phyloP scores from a whole-genome alignment of 2,113 vertebrate genomes.

The Eidolon helvum region DNA sequence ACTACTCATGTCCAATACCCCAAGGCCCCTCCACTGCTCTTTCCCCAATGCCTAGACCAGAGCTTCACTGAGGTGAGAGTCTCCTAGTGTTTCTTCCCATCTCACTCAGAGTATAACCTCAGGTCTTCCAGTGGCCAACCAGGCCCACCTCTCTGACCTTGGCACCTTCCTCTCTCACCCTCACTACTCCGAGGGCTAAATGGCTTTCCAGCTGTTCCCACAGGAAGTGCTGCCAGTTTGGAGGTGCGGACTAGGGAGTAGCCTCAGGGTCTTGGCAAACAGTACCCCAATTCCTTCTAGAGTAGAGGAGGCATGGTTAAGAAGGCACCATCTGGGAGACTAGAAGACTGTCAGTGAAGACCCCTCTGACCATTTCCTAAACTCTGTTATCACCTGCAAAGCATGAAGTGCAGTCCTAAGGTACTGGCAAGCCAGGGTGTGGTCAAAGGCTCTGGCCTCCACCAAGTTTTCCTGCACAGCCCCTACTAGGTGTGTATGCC shows the following conservation, averaged over 20 bases:
- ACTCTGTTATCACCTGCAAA: constrained; percentile 84
- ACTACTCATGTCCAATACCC: not conserved
- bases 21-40: not conserved
- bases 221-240: not conserved
- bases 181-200: not conserved
- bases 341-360: not conserved
- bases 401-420: constrained; percentile 88
- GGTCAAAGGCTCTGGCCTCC: constrained; percentile 80
- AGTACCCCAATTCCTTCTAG: not conserved
- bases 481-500: constrained; percentile 74
- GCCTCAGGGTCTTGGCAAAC: not conserved
- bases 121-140: not conserved
- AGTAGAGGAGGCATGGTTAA: not conserved
- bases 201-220: not conserved
- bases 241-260: not conserved
- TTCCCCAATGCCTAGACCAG: not conserved
- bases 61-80: not conserved
- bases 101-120: not conserved
- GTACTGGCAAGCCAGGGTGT: constrained; percentile 83
- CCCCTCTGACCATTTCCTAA: not conserved
- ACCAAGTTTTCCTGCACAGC: constrained; percentile 82
- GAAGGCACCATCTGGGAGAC: not conserved
- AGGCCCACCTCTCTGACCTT: not conserved
- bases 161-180: not conserved
- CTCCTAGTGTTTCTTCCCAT: not conserved